Base-by-base conservation (phyloP, 2,888 invertebrate genomes). In the Ormia ochracea region DNA sequence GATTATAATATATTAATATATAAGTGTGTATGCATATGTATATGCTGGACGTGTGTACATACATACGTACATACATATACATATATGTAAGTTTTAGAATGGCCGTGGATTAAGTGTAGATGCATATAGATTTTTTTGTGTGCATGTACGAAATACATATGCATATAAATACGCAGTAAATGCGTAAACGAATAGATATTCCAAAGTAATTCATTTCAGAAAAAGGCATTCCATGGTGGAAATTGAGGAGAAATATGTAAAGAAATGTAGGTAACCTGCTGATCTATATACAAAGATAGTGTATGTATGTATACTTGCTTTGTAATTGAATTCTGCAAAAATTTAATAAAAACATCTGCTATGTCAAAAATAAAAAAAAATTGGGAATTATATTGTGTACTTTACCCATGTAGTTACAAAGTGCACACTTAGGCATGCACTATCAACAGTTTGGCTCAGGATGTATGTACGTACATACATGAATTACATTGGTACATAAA, bases 261-360 rank as follows among this genome's bases (percentile, higher is more conserved):
- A 26, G 17, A 43, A 6, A 38, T 12, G 12, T 36, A 54, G 19
- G 31, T 58, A 45, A 79, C 69, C 74, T 79, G 70, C 75, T 45
- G 56, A 33, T 66, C 45, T n/a, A n/a, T n/a, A n/a, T n/a, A n/a
- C n/a, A n/a, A n/a, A n/a, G n/a, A n/a, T n/a, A n/a, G n/a, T n/a
- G n/a, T n/a, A n/a, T n/a, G n/a, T n/a, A n/a, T n/a, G n/a, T n/a
- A n/a, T n/a, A n/a, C n/a, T n/a, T n/a, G 45, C 56, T 65, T 59
- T 58, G 23, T 33, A 12, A 23, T 14, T 43, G 48, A 21, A 69
- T 79, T 59, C 70, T 79, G 58, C 17, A 45, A n/a, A 52, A 41
- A 43, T 54, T 59, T 45, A 26, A 59, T 38, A 10, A 28, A 3
- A 73, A 66, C 79, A 79, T 79, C 79, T 79, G 79, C 52, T 45